Conservation (phyloP, 1,140 invertebrate species). For the Lepidotrigona ventralis region DNA sequence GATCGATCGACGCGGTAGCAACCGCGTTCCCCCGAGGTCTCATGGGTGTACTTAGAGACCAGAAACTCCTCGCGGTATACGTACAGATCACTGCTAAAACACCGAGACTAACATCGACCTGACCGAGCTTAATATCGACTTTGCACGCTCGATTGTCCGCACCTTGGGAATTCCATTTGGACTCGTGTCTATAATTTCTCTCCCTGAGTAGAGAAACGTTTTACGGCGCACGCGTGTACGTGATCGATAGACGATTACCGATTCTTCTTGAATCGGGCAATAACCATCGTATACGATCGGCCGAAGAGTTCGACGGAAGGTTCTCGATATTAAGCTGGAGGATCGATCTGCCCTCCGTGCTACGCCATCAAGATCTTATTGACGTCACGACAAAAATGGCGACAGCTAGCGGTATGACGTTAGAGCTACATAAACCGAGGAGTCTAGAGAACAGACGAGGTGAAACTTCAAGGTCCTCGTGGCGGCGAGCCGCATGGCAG, state of each 20-base stretch:
- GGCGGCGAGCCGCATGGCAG: background rate
- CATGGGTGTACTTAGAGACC: conserved; percentile 2
- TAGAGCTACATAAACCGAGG: too few relatives aligned
- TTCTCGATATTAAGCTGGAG: background rate
- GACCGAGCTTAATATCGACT: conserved; percentile 24
- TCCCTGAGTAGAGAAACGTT: background rate
- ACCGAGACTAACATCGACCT: too few relatives aligned
- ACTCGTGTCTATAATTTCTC: background rate
- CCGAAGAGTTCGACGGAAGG: background rate
- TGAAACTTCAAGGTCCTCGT: conserved; percentile 40
- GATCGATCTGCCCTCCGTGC: conserved; percentile 42
- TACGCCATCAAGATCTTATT: conserved; percentile 23
- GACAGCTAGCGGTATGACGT: conserved; percentile 6
- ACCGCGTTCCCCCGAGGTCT: conserved; percentile 27
- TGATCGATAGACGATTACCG: background rate
- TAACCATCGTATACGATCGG: background rate
- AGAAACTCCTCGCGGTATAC: background rate
- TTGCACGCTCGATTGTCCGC: background rate
- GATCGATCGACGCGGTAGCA: conserved; percentile 48
- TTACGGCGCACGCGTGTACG: background rate
- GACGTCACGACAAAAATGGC: conserved; percentile 52
- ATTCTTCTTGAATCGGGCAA: background rate
- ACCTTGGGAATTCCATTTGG: background rate
- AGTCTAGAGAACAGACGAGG: background rate
- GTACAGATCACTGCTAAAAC: conserved; percentile 8